Evolutionary conservation across 37 sponge, comb jelly and placozoan genomes (phyloP), one percentile per base, ranked within the genome.

Genomic region (Chondrosia reniformis): DNA sequence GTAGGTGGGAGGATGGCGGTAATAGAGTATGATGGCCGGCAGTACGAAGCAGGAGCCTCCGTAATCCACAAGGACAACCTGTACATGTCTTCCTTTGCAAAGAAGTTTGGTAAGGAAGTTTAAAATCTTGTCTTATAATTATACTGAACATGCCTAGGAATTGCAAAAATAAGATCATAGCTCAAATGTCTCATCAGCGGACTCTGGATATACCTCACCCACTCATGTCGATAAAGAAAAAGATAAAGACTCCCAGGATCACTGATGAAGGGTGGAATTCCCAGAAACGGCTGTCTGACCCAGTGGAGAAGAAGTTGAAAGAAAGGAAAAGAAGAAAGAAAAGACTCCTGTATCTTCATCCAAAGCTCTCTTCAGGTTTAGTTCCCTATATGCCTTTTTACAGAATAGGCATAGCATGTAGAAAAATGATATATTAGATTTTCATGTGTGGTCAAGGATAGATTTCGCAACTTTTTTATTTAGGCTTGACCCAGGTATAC

Each of bases 21-120:
- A 38, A 39, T 80, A 4, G 83, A 89, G 46, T 67, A 87, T 22
- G 85, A 58, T 22, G 93, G 86, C 5, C 80, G 87, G 37, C 8
- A 33, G 59, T 95, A 87, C 54, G 96, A 95, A 52, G 81, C 83
- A 3, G 96, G 96, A 5, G 96, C 71, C 12, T 86, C 92, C 7
- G 56, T 95, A 25, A 77, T 92, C 0, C 96, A 95, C 74, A 78
- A 80, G 22, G 81, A 80, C 55, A 95, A 95, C 83, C 80, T 83
- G 56, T 89, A 95, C 84, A 79, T 95, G 81, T 79, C 79, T 19
- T 83, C 69, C 58, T 80, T 88, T 37, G 67, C 88, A 10, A 62
- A 81, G 12, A 43, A 84, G 44, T 86, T 86, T 65, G 90, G 93
- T 88, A 45, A 81, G 79, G 19, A 32, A n/a, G 58, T 31, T 15